Conservation (phyloP, 2,797 vertebrate genomes). For the Tapirus indicus region DNA sequence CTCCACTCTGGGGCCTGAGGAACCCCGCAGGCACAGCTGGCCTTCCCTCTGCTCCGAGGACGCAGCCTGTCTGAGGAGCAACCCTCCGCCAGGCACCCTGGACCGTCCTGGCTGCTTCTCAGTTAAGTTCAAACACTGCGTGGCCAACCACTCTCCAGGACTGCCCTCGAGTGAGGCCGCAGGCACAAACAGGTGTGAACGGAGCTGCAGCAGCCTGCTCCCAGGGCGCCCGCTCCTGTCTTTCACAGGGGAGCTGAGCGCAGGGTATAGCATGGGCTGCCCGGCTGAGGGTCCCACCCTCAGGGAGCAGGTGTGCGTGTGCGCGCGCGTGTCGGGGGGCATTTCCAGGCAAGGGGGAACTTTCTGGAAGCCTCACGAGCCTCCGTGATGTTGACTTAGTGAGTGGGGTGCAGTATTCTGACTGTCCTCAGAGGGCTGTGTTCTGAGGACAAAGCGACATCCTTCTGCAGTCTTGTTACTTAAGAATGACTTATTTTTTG, state of each 20-base stretch:
- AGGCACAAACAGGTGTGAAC: too few species aligned
- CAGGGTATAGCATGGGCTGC: background rate
- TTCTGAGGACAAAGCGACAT: background rate
- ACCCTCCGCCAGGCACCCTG: background rate
- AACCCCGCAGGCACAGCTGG: background rate
- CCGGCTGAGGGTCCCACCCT: background rate
- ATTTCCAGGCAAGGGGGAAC: background rate
- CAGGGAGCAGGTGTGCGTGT: background rate
- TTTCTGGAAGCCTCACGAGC: background rate
- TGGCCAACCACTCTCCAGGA: fast-evolving
- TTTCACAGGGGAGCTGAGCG: background rate
- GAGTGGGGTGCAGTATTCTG: background rate
- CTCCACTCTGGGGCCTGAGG: too few species aligned
- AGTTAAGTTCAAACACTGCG: too few species aligned
- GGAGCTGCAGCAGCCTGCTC: background rate
- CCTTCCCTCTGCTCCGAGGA: background rate
- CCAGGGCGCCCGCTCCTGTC: background rate
- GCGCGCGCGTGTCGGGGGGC: background rate
- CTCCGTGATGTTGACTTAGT: background rate
- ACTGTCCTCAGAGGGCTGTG: background rate
- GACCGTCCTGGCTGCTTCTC: too few species aligned
- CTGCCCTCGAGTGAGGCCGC: background rate
- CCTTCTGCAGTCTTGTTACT: background rate
- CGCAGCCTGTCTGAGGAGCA: background rate
- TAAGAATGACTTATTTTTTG: background rate